Conservation (phyloP, 2,888 invertebrate species). For the Trachelus stipa region DNA sequence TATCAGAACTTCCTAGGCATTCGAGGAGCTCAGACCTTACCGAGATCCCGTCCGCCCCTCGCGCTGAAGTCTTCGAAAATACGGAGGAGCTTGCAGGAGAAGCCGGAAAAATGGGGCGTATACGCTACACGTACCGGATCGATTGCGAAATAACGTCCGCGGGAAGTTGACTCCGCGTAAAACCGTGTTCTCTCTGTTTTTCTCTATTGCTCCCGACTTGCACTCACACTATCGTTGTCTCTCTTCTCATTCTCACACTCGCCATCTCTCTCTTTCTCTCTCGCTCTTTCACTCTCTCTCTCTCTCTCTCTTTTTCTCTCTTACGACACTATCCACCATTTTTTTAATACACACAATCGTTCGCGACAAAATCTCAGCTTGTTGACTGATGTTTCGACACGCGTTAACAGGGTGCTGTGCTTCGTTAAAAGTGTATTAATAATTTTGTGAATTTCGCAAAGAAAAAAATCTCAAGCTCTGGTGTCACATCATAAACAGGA, state of each 20-base stretch:
- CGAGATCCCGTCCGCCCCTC: slow-evolving; percentile 10
- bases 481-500: background rate
- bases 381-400: background rate
- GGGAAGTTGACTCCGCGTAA: slow-evolving; percentile 20
- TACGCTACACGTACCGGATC: slow-evolving; percentile 56
- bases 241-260: background rate
- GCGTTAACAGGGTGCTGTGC: background rate
- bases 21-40: background rate
- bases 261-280: background rate
- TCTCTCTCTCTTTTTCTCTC: background rate
- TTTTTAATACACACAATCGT: background rate
- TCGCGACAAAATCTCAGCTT: background rate
- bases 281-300: background rate
- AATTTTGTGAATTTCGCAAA: background rate
- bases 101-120: slow-evolving; percentile 56
- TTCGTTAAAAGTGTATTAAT: background rate
- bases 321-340: background rate
- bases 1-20: slow-evolving; percentile 15
- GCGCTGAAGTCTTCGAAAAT: slow-evolving; percentile 4
- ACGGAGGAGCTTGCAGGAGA: slow-evolving; percentile 16
- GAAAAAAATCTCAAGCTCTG: background rate
- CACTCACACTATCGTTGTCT: background rate
- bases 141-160: slow-evolving; percentile 58
- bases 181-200: background rate
- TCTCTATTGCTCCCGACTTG: background rate